Percentiles rank a stretch among this genome's conserved stretches.
These are phyloP conservation scores for Phoeniculus purpureus DNA, from an alignment of 2,797 vertebrate genomes.

Conservation along the genomic window DNA sequence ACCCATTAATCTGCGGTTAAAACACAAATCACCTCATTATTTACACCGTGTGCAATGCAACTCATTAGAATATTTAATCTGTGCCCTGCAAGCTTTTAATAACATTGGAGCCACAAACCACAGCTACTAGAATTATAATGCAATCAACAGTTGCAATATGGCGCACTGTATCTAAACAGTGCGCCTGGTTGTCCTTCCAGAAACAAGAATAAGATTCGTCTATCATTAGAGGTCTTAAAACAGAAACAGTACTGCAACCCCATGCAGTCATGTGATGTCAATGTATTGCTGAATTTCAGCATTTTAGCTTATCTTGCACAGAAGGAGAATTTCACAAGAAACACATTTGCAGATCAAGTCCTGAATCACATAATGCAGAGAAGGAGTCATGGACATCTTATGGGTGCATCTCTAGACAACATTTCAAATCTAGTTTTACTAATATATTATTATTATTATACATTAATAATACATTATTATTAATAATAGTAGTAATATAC, in stretches of 20 bases:
- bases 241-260: not conserved
- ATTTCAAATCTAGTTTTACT: not conserved
- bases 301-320: not conserved
- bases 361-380: not conserved
- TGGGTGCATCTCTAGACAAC: not conserved
- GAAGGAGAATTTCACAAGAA: not conserved
- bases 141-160: not conserved
- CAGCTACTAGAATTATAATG: not conserved
- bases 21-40: not conserved
- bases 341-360: not conserved
- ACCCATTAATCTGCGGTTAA: not conserved
- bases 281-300: not conserved
- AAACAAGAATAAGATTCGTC: not conserved
- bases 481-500: no score
- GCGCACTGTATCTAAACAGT: not conserved
- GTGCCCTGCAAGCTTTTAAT: not conserved
- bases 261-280: rapidly evolving
- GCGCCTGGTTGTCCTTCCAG: not conserved
- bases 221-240: not conserved
- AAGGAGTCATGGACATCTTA: not conserved
- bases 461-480: no score
- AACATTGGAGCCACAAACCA: not conserved
- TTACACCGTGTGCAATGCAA: not conserved
- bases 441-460: no score
- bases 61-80: not conserved